Evolutionary conservation across 2,888 invertebrate species (phyloP).

Genomic region (Stenchaetothrips biformis): DNA sequence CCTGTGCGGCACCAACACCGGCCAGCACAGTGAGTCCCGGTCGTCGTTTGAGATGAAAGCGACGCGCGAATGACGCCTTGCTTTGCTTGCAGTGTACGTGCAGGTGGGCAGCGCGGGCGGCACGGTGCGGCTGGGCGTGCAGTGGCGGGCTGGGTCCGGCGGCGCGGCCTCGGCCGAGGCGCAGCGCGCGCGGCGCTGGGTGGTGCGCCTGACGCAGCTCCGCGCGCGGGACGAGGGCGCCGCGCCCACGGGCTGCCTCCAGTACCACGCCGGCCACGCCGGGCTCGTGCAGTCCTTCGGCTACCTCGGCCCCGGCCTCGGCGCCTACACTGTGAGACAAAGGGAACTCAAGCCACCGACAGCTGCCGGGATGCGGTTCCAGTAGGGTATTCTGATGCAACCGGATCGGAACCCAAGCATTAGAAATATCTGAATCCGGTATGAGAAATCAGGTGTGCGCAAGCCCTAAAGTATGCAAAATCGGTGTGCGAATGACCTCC

Average conservation of each 20-base stretch:
- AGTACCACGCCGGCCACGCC: conserved; percentile 56
- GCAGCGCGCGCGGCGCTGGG: conserved; percentile 55
- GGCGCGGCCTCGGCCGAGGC: conserved; percentile 50
- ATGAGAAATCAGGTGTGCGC: too few relatives aligned
- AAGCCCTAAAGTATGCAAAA: too few relatives aligned
- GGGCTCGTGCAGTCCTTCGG: conserved; percentile 67
- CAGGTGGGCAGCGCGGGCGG: conserved; percentile 61
- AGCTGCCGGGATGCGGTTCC: too few relatives aligned
- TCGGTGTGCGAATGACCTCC: too few relatives aligned
- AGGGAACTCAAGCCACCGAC: too few relatives aligned
- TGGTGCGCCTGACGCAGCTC: conserved; percentile 59
- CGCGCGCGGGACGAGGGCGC: conserved; percentile 41
- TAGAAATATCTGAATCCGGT: too few relatives aligned
- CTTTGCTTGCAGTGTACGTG: conserved; percentile 58
- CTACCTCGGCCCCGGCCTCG: conserved; percentile 56
- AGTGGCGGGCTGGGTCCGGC: conserved; percentile 40
- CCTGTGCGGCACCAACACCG: conserved; percentile 70
- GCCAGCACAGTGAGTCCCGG: conserved; percentile 61
- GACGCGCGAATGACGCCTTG: too few relatives aligned
- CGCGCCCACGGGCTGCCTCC: conserved; percentile 60
- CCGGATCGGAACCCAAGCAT: too few relatives aligned
- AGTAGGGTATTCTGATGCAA: too few relatives aligned
- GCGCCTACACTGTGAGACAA: conserved; percentile 39
- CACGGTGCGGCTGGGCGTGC: conserved; percentile 61
- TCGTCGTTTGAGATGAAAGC: conserved; percentile 15